Percentiles rank a stretch among this genome's conserved stretches.
Conservation (phyloP, 2,888 invertebrate genomes). For the Dorcus parallelipipedus region DNA sequence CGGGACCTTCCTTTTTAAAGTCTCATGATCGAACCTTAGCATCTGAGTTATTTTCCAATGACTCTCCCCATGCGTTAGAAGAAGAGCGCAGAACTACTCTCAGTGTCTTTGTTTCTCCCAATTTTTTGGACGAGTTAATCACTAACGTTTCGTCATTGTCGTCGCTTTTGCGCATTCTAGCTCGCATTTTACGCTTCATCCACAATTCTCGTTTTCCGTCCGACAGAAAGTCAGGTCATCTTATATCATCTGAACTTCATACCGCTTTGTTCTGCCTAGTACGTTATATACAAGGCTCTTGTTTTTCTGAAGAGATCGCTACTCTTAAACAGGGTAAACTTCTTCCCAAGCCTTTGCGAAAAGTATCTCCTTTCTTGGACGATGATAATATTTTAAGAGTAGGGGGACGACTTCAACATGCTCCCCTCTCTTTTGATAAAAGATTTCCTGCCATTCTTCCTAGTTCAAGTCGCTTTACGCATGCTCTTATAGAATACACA, state of each 20-base stretch:
- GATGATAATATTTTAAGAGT: constrained; percentile 11
- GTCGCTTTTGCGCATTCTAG: not conserved
- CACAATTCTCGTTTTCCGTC: not conserved
- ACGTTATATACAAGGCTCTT: constrained; percentile 4
- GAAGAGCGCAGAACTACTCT: too few relatives aligned
- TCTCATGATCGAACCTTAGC: too few relatives aligned
- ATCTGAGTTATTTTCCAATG: too few relatives aligned
- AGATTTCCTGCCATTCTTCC: constrained; percentile 17
- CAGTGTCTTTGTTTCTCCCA: too few relatives aligned
- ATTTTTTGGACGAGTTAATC: not conserved
- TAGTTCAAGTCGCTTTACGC: constrained; percentile 3
- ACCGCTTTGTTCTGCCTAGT: constrained; percentile 3
- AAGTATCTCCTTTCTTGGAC: constrained; percentile 15
- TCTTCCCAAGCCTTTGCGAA: constrained; percentile 3
- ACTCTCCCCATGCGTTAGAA: too few relatives aligned
- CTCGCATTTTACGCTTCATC: not conserved
- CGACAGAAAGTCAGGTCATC: not conserved
- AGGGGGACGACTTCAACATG: constrained; percentile 12
- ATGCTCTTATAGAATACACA: constrained; percentile 22
- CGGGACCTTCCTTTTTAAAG: not conserved
- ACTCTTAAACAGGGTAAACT: not conserved
- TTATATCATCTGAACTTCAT: constrained; percentile 3
- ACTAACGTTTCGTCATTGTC: not conserved
- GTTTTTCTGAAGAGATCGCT: constrained; percentile 8
- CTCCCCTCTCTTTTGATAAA: constrained; percentile 4